Conservation (phyloP, 2,113 vertebrate species). For the Cephalopterus ornatus region DNA sequence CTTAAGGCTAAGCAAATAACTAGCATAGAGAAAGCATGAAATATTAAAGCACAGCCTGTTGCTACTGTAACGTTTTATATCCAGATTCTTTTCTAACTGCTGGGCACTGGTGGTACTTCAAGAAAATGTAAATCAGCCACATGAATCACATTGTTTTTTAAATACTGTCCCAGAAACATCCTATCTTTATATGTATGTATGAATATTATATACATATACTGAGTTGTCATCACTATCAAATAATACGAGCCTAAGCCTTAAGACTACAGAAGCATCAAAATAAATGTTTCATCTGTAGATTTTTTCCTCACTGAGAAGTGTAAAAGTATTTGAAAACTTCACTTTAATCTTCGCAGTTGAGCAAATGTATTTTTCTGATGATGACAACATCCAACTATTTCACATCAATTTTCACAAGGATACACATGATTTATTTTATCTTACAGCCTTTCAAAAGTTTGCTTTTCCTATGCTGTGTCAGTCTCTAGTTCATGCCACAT, state of each 20-base stretch:
- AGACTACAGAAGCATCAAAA: neutral
- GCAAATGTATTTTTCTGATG: neutral
- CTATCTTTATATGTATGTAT: neutral
- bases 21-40: neutral
- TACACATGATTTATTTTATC: neutral
- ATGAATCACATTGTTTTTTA: neutral
- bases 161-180: neutral
- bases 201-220: neutral
- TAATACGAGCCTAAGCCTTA: neutral
- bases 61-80: neutral
- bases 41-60: neutral
- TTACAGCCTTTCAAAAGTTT: neutral
- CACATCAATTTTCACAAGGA: neutral
- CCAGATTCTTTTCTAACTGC: neutral
- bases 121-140: neutral
- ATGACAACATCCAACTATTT: neutral
- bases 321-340: neutral
- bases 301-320: neutral
- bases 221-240: neutral
- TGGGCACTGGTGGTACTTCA: neutral
- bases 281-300: neutral
- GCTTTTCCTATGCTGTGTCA: neutral
- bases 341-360: neutral
- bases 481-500: neutral
- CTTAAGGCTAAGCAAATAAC: neutral